Evolutionary conservation across 2,888 invertebrate species (phyloP).

Genomic region (Latheticus oryzae): DNA sequence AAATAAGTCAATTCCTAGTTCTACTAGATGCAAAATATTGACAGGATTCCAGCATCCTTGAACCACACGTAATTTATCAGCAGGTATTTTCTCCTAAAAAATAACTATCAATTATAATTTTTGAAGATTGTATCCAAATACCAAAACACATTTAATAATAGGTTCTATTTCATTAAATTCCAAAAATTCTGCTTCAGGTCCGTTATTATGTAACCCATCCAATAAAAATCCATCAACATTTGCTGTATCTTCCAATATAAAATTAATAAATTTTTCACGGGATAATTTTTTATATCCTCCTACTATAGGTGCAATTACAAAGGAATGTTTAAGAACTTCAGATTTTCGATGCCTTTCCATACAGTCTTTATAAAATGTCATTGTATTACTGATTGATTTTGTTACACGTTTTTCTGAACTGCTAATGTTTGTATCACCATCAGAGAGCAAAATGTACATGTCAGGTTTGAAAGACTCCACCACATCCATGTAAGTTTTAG

Average conservation of each 20-base stretch:
- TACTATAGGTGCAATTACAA: constrained; percentile 76
- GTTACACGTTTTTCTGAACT: constrained; percentile 77
- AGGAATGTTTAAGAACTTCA: constrained; percentile 65
- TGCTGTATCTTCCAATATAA: constrained; percentile 69
- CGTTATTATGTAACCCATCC: constrained; percentile 84
- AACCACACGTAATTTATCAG: constrained; percentile 76
- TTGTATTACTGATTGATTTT: constrained; percentile 80
- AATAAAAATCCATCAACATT: constrained; percentile 79
- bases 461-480: constrained; percentile 84
- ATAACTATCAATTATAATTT: constrained; percentile 37
- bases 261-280: constrained; percentile 74
- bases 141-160: constrained; percentile 74
- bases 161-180: constrained; percentile 68
- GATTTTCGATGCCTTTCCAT: constrained; percentile 74
- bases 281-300: constrained; percentile 73
- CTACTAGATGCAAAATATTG: constrained; percentile 77
- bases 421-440: constrained; percentile 76
- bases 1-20: constrained; percentile 86
- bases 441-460: constrained; percentile 83
- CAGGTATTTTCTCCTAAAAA: constrained; percentile 73
- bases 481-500: constrained; percentile 79
- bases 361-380: constrained; percentile 76
- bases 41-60: constrained; percentile 86
- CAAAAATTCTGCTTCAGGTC: constrained; percentile 70
- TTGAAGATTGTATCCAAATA: constrained; percentile 60